Conservation (phyloP, 2,113 vertebrate genomes). For the Balaenoptera acutorostrata region DNA sequence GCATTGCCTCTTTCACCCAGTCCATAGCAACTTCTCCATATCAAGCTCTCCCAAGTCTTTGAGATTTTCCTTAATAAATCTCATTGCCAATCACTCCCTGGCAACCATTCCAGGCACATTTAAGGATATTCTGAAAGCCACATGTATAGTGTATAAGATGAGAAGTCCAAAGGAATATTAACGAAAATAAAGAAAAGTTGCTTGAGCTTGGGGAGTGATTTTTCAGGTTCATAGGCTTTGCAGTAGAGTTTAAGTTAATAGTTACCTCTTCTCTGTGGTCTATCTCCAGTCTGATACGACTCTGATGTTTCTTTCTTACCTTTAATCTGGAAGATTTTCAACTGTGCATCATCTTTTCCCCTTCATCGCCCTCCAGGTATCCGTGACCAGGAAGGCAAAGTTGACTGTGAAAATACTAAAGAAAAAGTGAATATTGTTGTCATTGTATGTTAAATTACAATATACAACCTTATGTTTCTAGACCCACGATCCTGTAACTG, state of each 20-base stretch:
- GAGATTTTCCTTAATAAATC: background rate
- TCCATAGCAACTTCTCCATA: accelerated
- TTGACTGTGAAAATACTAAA: background rate
- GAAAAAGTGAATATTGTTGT: background rate
- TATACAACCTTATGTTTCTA: background rate
- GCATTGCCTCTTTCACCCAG: accelerated
- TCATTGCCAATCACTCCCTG: background rate
- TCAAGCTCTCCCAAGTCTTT: background rate
- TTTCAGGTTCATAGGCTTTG: background rate
- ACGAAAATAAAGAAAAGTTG: background rate
- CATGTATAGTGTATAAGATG: accelerated
- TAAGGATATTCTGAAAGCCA: background rate
- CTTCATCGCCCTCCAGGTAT: accelerated
- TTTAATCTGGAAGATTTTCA: background rate
- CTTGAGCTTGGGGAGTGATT: background rate
- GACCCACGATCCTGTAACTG: accelerated
- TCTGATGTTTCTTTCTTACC: background rate
- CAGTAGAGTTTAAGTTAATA: background rate
- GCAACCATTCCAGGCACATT: background rate
- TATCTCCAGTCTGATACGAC: no score
- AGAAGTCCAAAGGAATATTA: background rate
- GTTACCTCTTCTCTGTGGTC: background rate
- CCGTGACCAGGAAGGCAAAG: background rate
- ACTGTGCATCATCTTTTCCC: accelerated
- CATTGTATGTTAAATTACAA: background rate